Base-by-base conservation (phyloP, 64 coral and sea anemone species). In the Stylophora pistillata region DNA sequence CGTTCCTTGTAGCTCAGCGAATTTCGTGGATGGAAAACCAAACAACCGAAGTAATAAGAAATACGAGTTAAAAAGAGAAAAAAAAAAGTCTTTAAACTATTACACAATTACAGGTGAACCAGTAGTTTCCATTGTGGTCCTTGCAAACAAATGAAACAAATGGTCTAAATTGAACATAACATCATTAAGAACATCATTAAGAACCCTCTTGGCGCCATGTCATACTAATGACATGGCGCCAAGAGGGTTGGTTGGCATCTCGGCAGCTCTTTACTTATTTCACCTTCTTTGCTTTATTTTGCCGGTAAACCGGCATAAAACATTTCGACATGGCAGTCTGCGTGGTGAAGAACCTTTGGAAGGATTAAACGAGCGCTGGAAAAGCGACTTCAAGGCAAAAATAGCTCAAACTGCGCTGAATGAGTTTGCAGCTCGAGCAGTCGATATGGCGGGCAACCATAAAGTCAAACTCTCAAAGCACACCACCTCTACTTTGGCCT, bases 381-480 rank as follows among this genome's bases (percentile, higher is more conserved):
- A 74, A 16, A 52, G 31, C 73, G 73, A 74, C 17, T 47, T 15
- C 17, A 74, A 4, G 34, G 73, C 10, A 16, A 74, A 74, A 74
- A 15, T 33, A 41, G 30, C 32, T 74, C 30, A 47, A 41, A 74
- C 73, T 74, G 73, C 73, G 1, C 73, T 74, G 34, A 74, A 74
- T 17, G 15, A 74, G 73, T 21, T 74, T 41, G 73, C 32, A 47
- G 73, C 32, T 47, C 31, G 73, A 16, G 34, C 31, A 74, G 32
- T 41, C 73, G 52, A 74, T 32, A 74, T 21, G 73, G 73, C 73
- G 73, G 71, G 30, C 30, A 74, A 74, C 37, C 30, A 41, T 17
- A 74, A 74, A 74, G 73, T 74, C 73, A 74, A 74, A 74, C 73
- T 74, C 13, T 74, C 73, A 74, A 74, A 74, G 73, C 9, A 74